Evolutionary conservation across 2,113 vertebrate species (phyloP).

Genomic region (Thymallus thymallus): DNA sequence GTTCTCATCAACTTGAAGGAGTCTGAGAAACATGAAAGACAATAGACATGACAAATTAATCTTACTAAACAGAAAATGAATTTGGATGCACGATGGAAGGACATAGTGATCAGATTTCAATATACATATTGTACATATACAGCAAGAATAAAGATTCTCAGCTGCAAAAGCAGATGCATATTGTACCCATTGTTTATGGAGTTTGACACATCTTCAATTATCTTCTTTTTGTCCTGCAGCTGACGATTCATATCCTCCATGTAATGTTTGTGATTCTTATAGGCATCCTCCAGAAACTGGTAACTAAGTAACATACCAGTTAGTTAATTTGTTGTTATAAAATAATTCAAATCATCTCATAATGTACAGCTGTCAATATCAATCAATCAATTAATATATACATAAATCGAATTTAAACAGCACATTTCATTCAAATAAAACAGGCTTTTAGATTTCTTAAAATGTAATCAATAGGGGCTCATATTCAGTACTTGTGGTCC

Average conservation of each 20-base stretch:
- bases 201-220: conserved; percentile 85
- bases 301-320: conserved; percentile 73
- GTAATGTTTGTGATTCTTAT: conserved; percentile 89
- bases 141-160: no score
- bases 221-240: conserved; percentile 89
- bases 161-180: background rate
- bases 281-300: conserved; percentile 93
- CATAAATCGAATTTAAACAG: background rate
- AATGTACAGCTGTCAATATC: background rate
- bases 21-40: conserved; percentile 71
- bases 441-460: background rate
- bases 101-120: no score
- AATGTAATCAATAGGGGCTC: background rate
- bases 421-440: background rate
- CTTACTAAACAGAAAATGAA: no score
- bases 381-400: background rate
- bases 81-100: conserved; percentile 35
- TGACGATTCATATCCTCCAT: conserved; percentile 89
- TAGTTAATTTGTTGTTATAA: background rate
- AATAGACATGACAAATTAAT: background rate
- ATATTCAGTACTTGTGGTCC: conserved; percentile 85
- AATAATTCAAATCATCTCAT: background rate
- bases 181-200: conserved; percentile 87
- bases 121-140: no score
- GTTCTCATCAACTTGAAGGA: conserved; percentile 90